Percentiles rank a stretch among this genome's conserved stretches.
phyloP scores from a whole-genome alignment of 2,113 vertebrate species.

The Ibidorhyncha struthersii region DNA sequence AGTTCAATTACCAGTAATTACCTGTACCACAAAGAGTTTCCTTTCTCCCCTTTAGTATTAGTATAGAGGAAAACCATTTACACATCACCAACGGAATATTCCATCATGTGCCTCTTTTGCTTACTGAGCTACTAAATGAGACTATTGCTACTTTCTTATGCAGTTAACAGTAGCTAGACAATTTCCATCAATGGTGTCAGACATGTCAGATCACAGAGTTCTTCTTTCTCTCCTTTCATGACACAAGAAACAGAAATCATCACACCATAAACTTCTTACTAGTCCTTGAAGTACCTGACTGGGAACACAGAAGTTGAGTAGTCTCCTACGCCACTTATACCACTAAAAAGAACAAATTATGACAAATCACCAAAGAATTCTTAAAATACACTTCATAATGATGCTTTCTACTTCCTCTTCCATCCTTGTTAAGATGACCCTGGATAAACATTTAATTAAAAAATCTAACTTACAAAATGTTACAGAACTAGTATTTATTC shows the following conservation, averaged over 20 bases:
- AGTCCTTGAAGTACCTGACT: not conserved
- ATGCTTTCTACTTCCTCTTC: not conserved
- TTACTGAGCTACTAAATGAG: not conserved
- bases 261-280: not conserved
- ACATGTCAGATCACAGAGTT: not conserved
- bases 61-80: not conserved
- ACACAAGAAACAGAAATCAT: slow-evolving; percentile 1
- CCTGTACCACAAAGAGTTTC: not conserved
- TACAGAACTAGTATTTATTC: not conserved
- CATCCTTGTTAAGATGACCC: not conserved
- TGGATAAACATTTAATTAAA: not conserved
- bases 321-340: not conserved
- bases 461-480: not conserved
- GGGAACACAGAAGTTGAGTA: not conserved
- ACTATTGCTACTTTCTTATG: not conserved
- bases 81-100: not conserved
- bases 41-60: not conserved
- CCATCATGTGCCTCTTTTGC: not conserved
- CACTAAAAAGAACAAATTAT: not conserved
- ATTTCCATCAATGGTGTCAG: not conserved
- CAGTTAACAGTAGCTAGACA: not conserved
- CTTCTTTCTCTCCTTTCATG: not conserved
- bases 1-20: not conserved
- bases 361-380: not conserved
- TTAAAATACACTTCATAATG: not conserved